phyloP scores from a whole-genome alignment of 2,113 vertebrate genomes.

The Triplophysa dalaica region DNA sequence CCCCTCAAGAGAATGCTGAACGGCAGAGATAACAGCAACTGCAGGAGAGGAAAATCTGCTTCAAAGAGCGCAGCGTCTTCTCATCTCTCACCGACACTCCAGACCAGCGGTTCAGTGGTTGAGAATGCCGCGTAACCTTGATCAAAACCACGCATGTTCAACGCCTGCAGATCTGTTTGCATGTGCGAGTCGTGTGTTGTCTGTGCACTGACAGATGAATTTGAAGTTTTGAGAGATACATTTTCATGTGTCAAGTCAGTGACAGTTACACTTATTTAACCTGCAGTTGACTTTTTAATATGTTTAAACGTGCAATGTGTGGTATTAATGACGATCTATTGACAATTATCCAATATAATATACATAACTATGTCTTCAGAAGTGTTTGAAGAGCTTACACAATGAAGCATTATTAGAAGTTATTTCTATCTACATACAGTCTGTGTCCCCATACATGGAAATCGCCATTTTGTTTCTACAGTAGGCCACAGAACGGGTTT shows the following conservation, averaged over 20 bases:
- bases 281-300: too few species aligned
- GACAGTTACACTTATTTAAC: neutral
- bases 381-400: too few species aligned
- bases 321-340: too few species aligned
- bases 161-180: conserved; percentile 15
- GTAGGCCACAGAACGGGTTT: too few species aligned
- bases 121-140: conserved; percentile 47
- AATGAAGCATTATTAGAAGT: too few species aligned
- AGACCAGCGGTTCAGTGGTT: conserved; percentile 27
- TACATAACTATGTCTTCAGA: too few species aligned
- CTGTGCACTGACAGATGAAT: neutral
- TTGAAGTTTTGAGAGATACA: neutral
- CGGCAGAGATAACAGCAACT: conserved; percentile 50
- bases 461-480: too few species aligned
- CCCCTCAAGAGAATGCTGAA: conserved; percentile 45
- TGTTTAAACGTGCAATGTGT: too few species aligned
- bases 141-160: conserved; percentile 39
- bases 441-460: too few species aligned
- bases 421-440: too few species aligned
- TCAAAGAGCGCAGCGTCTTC: conserved; percentile 55
- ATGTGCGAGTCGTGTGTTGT: neutral
- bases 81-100: conserved; percentile 54
- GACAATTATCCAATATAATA: too few species aligned
- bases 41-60: conserved; percentile 46
- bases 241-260: neutral